Percentiles rank a stretch among this genome's conserved stretches.
phyloP scores from a whole-genome alignment of 2,113 vertebrate genomes.

The Typhlomys cinereus region DNA sequence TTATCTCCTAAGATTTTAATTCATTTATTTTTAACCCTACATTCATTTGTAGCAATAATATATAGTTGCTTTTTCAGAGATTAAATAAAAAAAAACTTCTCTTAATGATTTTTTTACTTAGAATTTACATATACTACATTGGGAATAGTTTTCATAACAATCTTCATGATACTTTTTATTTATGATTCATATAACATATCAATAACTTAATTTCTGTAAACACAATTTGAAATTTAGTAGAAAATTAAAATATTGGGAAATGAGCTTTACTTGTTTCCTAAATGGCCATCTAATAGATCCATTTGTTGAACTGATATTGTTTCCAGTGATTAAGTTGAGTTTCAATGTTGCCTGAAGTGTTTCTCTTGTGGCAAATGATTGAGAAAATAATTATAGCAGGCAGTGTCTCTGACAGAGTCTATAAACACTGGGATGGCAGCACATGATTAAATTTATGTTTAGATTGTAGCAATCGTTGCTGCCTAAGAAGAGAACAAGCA shows the following conservation, averaged over 20 bases:
- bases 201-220: constrained; percentile 69
- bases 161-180: constrained; percentile 68
- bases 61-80: not conserved
- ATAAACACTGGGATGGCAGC: constrained; percentile 74
- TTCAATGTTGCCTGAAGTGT: constrained; percentile 82
- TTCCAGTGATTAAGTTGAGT: constrained; percentile 82
- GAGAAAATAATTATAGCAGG: constrained; percentile 83
- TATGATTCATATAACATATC: constrained; percentile 66
- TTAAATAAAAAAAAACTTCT: constrained; percentile 54
- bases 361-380: constrained; percentile 81
- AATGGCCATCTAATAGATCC: constrained; percentile 78
- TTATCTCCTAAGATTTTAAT: constrained; percentile 29
- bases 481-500: constrained; percentile 74
- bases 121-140: constrained; percentile 49
- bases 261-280: constrained; percentile 67
- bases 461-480: constrained; percentile 67
- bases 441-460: constrained; percentile 81
- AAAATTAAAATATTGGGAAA: constrained; percentile 80
- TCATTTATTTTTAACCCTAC: constrained; percentile 4
- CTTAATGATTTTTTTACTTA: constrained; percentile 36
- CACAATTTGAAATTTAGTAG: constrained; percentile 70
- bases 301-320: constrained; percentile 80
- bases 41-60: constrained; percentile 11
- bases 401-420: constrained; percentile 72
- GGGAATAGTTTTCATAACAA: constrained; percentile 72